Evolutionary conservation across 2,888 invertebrate species (phyloP).

Genomic region (Erannis defoliaria): DNA sequence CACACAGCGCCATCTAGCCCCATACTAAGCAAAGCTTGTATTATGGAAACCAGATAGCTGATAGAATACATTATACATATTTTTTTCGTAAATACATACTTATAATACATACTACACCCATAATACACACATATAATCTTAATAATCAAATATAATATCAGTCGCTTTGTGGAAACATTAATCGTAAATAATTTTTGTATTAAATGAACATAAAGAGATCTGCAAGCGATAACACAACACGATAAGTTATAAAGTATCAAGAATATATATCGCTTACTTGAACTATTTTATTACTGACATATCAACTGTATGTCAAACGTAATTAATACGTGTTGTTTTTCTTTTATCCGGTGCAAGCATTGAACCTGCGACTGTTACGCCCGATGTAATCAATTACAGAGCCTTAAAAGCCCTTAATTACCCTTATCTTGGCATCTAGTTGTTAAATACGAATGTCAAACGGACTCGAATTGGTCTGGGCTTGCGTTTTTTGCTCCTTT

Average conservation of each 20-base stretch:
- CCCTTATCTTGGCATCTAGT: slow-evolving; percentile 68
- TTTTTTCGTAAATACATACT: too few species aligned
- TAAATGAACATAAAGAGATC: slow-evolving; percentile 16
- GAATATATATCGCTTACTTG: slow-evolving; percentile 35
- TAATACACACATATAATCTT: too few species aligned
- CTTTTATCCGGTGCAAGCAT: slow-evolving; percentile 47
- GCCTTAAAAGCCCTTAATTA: slow-evolving; percentile 70
- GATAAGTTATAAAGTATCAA: slow-evolving; percentile 45
- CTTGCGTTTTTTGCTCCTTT: slow-evolving; percentile 29
- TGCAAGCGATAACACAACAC: slow-evolving; percentile 9
- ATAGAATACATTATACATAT: too few species aligned
- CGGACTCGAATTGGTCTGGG: slow-evolving; percentile 44
- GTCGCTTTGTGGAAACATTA: background rate
- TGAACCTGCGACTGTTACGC: slow-evolving; percentile 46
- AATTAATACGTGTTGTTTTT: slow-evolving; percentile 56
- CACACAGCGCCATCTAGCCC: too few species aligned
- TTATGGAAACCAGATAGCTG: too few species aligned
- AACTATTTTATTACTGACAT: slow-evolving; percentile 38
- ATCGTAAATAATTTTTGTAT: slow-evolving; percentile 9
- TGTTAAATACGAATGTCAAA: slow-evolving; percentile 60
- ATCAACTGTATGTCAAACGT: slow-evolving; percentile 52
- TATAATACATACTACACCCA: too few species aligned
- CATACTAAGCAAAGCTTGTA: too few species aligned
- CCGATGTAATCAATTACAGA: slow-evolving; percentile 64
- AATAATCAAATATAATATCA: background rate